Percentiles rank a stretch among this genome's conserved stretches.
phyloP scores from a whole-genome alignment of 2,113 vertebrate genomes.

The Alouatta palliata region DNA sequence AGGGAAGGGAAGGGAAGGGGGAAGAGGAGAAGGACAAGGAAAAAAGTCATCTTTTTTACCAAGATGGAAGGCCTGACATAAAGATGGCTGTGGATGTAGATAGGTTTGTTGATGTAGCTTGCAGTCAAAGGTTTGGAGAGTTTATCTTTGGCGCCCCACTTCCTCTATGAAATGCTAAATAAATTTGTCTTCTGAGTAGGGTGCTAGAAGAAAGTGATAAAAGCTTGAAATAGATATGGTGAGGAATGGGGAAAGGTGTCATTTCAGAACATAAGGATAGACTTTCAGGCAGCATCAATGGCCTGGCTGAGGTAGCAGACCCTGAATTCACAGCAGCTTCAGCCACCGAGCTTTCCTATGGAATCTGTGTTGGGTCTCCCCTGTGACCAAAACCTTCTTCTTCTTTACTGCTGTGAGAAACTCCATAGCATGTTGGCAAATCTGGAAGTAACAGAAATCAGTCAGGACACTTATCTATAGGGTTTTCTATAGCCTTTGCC shows the following conservation, averaged over 20 bases:
- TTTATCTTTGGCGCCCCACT: neutral
- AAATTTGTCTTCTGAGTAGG: neutral
- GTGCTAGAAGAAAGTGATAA: neutral
- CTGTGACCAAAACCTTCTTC: neutral
- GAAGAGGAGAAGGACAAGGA: neutral
- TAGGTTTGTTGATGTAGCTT: neutral
- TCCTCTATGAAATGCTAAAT: neutral
- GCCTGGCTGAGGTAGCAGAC: neutral
- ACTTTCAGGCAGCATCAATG: neutral
- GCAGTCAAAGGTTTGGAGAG: neutral
- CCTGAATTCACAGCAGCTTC: neutral
- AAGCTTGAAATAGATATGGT: neutral
- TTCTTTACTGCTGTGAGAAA: neutral
- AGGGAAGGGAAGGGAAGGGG: fast-evolving
- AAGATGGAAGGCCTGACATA: neutral
- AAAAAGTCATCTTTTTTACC: neutral
- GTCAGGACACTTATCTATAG: neutral
- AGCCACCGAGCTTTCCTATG: neutral
- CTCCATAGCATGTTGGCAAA: neutral
- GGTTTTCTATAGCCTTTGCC: neutral
- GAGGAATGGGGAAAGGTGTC: neutral
- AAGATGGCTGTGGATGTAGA: neutral
- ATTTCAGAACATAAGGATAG: neutral
- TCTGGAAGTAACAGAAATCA: neutral
- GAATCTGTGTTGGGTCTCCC: neutral